Evolutionary conservation across 2,888 invertebrate species (phyloP), one percentile per base, ranked within the genome.

Genomic region (Tuta absoluta): DNA sequence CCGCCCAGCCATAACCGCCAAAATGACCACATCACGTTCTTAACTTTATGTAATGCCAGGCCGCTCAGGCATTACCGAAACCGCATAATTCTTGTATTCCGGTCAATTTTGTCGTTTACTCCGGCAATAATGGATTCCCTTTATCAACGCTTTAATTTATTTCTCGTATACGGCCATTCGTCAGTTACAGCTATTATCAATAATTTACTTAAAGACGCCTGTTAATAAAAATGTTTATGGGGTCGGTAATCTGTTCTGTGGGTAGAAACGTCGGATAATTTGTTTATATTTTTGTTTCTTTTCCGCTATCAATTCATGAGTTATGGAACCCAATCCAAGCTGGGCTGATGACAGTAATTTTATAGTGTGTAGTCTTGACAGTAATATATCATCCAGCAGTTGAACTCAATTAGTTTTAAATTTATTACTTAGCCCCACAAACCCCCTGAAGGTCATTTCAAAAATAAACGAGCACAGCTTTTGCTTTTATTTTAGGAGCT

Each of bases 11-110:
- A 80, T 80, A 80, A 77, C 73, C 72, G 73, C 76, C 72, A 72
- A 73, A 73, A 70, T 70, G 72, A 74, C 77, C 75, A 70, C 74
- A 23, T 53, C 21, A 53, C 23, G 21, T 53, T 53, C 8, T 53
- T 21, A 14, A 67, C 69, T 80, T 85, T 87, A 85, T 79, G 76
- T 81, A 86, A 85, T 75, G 69, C 67, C 65, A 69, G 72, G 71
- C 71, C 14, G 12, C 14, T 12, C 14, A 23, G 23, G 73, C 75
- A 76, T 78, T 80, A 81, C 75, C 76, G 79, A 83, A 82, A 81
- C 68, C 69, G 70, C 70, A 72, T 73, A 68, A 78, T 81, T 82
- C 80, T 75, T 74, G 71, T 78, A 83, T 81, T 74, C 79, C 80
- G 79, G 80, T 78, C 81, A 81, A 77, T 72, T 72, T 74, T 64